Conservation (phyloP, 2,888 invertebrate genomes). For the Bhutanitis thaidina region DNA sequence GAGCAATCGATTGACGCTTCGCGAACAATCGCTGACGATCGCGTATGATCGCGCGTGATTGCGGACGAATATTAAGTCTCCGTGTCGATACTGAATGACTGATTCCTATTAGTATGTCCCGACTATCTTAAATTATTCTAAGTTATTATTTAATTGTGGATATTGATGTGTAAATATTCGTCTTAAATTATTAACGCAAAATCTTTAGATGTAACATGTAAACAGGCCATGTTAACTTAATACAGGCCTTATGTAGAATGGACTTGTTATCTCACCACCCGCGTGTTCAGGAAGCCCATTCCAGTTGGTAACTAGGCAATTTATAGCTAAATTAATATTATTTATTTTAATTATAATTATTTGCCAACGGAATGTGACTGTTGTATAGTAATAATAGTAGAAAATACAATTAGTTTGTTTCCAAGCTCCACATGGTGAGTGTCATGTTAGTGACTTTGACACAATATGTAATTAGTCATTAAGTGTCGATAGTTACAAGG, state of each 20-base stretch:
- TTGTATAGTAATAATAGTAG: constrained; percentile 74
- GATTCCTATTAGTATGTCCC: constrained; percentile 77
- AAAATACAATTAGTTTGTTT: constrained; percentile 53
- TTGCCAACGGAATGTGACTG: constrained; percentile 78
- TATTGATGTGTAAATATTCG: constrained; percentile 73
- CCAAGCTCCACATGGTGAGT: constrained; percentile 27
- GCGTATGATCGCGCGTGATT: background rate
- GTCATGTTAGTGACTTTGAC: constrained; percentile 14
- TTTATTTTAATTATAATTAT: constrained; percentile 70
- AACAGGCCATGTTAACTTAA: constrained; percentile 50
- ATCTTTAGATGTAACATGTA: constrained; percentile 64
- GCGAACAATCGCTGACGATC: constrained; percentile 20
- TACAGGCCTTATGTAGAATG: constrained; percentile 59
- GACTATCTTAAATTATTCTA: constrained; percentile 74
- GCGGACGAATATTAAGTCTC: background rate
- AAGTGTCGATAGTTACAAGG: constrained; percentile 29
- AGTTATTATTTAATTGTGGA: constrained; percentile 72
- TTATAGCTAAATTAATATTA: constrained; percentile 75
- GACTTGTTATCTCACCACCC: constrained; percentile 75
- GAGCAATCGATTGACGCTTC: constrained; percentile 20
- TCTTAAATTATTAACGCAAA: constrained; percentile 72
- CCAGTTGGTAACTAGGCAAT: constrained; percentile 76
- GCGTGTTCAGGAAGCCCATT: constrained; percentile 78
- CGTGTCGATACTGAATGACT: constrained; percentile 68
- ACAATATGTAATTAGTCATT: constrained; percentile 14